Conservation (phyloP, 1,140 invertebrate species). For the Capitella teleta region DNA sequence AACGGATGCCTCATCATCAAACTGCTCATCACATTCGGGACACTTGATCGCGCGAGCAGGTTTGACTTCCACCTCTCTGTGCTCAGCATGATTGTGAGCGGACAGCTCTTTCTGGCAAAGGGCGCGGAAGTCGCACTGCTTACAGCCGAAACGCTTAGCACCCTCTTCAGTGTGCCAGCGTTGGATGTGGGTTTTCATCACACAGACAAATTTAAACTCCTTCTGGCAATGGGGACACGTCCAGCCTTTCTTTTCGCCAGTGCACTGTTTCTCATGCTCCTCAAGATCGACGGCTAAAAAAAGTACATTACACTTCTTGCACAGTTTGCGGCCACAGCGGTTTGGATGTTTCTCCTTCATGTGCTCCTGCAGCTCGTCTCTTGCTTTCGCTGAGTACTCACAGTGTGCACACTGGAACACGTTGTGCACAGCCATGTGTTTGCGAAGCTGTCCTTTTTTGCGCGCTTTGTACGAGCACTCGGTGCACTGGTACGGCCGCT, state of each 20-base stretch:
- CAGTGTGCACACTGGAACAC: slow-evolving; percentile 12
- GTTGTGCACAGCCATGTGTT: slow-evolving; percentile 10
- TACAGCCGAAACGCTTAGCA: slow-evolving; percentile 23
- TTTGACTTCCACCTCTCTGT: too few relatives aligned
- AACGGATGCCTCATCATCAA: slow-evolving; percentile 32
- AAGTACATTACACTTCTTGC: slow-evolving; percentile 26
- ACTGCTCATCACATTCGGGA: slow-evolving; percentile 25
- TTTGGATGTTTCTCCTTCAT: slow-evolving; percentile 5
- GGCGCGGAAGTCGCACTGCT: slow-evolving; percentile 24
- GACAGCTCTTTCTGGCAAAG: too few relatives aligned
- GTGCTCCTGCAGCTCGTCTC: slow-evolving; percentile 4
- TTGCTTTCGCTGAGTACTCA: slow-evolving; percentile 6
- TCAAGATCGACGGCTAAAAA: slow-evolving; percentile 27
- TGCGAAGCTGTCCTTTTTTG: slow-evolving; percentile 10
- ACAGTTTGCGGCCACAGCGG: slow-evolving; percentile 20
- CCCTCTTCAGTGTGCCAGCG: slow-evolving; percentile 21
- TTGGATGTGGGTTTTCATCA: slow-evolving; percentile 20
- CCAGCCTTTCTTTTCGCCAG: slow-evolving; percentile 22
- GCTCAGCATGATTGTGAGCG: background rate
- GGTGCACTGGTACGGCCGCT: slow-evolving; percentile 6
- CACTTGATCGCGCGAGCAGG: too few relatives aligned
- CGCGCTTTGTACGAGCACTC: slow-evolving; percentile 4
- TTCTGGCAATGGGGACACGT: slow-evolving; percentile 28
- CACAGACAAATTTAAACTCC: slow-evolving; percentile 24
- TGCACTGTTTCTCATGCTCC: slow-evolving; percentile 25